A percentile compares a stretch with the other conserved stretches of the same genome.
These are phyloP conservation scores for Botrylloides violaceus DNA, from an alignment of 23 tunicate genomes.

Conservation along the genomic window DNA sequence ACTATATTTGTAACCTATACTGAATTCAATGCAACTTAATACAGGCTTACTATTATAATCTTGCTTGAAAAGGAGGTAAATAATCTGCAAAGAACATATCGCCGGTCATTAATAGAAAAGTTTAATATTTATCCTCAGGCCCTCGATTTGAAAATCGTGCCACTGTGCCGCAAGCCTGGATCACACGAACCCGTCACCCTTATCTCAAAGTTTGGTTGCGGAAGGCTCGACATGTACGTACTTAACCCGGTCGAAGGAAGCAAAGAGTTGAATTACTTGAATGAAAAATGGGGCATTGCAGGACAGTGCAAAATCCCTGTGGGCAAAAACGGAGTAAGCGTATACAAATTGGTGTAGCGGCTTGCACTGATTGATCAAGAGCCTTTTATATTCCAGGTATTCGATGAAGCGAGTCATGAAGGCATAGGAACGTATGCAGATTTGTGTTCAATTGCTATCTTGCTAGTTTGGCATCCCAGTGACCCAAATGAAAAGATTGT, in stretches of 20 bases:
- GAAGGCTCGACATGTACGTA: constrained; percentile 44
- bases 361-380: neutral
- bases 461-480: constrained; percentile 63
- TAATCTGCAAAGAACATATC: too few relatives aligned
- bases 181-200: constrained; percentile 45
- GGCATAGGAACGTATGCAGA: constrained; percentile 43
- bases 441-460: constrained; percentile 56
- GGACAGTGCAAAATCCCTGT: constrained; percentile 19
- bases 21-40: too few relatives aligned
- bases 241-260: constrained; percentile 42
- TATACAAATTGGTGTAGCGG: neutral
- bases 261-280: constrained; percentile 39
- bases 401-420: constrained; percentile 18
- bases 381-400: constrained; percentile 27
- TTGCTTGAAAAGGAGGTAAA: too few relatives aligned
- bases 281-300: constrained; percentile 58
- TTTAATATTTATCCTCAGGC: constrained; percentile 35
- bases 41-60: too few relatives aligned
- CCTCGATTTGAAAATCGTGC: constrained; percentile 32
- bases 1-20: too few relatives aligned
- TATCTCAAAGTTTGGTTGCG: constrained; percentile 37
- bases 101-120: too few relatives aligned
- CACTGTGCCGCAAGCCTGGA: constrained; percentile 29
- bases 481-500: constrained; percentile 49
- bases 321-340: constrained; percentile 65